A percentile compares a stretch with the other conserved stretches of the same genome.
phyloP scores from a whole-genome alignment of 2,888 invertebrate species.

The Linnaemya vulpina region DNA sequence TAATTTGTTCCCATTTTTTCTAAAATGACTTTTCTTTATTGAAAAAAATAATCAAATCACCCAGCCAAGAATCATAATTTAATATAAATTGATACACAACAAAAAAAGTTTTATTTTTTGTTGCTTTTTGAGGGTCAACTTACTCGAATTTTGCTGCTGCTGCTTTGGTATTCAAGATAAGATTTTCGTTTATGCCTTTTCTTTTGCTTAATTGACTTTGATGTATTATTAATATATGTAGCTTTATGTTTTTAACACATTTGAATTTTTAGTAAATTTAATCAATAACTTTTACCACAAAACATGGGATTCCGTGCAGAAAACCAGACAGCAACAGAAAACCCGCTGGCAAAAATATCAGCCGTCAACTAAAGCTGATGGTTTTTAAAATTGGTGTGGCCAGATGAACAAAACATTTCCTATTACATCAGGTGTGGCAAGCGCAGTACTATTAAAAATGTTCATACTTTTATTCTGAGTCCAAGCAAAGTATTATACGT shows the following conservation, averaged over 20 bases:
- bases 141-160: conserved; percentile 14
- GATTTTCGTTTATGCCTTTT: not conserved
- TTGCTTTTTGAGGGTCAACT: conserved; percentile 22
- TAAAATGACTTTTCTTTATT: not conserved
- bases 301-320: not conserved
- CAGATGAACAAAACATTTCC: not conserved
- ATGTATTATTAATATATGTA: not conserved
- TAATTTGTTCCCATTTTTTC: not conserved
- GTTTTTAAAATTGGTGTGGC: not conserved
- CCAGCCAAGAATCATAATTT: conserved; percentile 1
- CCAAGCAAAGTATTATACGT: too few relatives aligned
- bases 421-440: not conserved
- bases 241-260: conserved; percentile 13
- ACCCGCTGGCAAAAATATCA: conserved; percentile 6
- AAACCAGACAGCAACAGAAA: not conserved
- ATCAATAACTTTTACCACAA: not conserved
- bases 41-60: conserved; percentile 5
- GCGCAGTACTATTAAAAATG: not conserved
- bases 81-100: not conserved
- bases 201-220: conserved; percentile 16
- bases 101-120: conserved; percentile 5
- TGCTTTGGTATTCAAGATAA: not conserved
- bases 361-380: not conserved
- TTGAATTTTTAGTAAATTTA: not conserved
- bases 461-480: too few relatives aligned